Percentiles rank a stretch among this genome's conserved stretches.
Evolutionary conservation across 2,113 vertebrate species (phyloP).

Genomic region (Mesoclemmys tuberculata): DNA sequence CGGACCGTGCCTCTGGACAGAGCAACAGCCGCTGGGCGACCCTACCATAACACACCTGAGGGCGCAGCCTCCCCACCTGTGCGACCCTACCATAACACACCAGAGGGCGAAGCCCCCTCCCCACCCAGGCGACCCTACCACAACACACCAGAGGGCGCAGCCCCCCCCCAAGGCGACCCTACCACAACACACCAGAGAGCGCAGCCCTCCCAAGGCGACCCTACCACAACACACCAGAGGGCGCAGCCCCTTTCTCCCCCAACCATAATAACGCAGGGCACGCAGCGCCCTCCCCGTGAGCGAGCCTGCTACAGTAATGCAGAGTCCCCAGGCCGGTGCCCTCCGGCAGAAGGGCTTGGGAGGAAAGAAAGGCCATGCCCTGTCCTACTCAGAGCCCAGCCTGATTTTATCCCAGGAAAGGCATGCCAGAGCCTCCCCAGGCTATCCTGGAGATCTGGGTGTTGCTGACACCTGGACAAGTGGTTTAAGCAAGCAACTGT

Average conservation of each 20-base stretch:
- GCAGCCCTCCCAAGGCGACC: too few species aligned
- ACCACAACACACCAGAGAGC: too few species aligned
- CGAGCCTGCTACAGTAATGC: constrained; percentile 29
- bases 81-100: too few species aligned
- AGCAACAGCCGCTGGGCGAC: too few species aligned
- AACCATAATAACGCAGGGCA: not conserved
- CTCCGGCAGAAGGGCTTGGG: not conserved
- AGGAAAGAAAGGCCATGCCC: not conserved
- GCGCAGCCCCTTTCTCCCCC: too few species aligned
- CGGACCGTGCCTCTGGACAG: too few species aligned
- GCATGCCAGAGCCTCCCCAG: not conserved
- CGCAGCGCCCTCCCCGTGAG: not conserved
- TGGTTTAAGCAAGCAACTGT: not conserved
- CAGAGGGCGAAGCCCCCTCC: not conserved
- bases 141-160: too few species aligned
- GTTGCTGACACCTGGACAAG: not conserved
- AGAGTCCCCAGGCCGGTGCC: not conserved
- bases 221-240: too few species aligned
- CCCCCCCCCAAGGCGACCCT: too few species aligned
- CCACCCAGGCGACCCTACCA: too few species aligned
- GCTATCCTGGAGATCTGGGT: not conserved
- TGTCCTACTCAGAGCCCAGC: not conserved
- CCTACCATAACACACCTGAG: too few species aligned
- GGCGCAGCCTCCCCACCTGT: too few species aligned
- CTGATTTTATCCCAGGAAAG: not conserved